Conservation (phyloP, 2,888 invertebrate genomes). For the Lasiommata megera region DNA sequence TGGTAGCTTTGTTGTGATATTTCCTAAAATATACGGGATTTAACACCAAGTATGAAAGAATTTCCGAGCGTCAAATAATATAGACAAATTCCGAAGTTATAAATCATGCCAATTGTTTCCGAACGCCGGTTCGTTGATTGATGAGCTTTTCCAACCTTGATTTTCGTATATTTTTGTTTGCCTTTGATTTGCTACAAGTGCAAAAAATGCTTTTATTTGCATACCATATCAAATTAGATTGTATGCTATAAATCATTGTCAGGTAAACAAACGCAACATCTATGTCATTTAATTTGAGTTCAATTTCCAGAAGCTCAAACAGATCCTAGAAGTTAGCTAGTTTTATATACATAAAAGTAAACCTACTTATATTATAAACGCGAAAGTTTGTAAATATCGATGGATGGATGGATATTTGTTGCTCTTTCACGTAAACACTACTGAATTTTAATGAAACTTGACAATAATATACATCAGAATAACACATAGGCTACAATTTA, state of each 20-base stretch:
- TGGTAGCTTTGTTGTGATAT: neutral
- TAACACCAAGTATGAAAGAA: neutral
- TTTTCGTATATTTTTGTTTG: slow-evolving; percentile 20
- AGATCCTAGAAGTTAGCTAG: too few species aligned
- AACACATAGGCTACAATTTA: too few species aligned
- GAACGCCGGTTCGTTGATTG: slow-evolving; percentile 21
- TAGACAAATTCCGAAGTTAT: slow-evolving; percentile 23
- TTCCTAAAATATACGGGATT: neutral
- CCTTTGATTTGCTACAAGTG: slow-evolving; percentile 12
- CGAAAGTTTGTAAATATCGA: too few species aligned
- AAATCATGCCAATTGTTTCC: slow-evolving; percentile 30
- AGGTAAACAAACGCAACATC: neutral
- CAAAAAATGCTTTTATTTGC: neutral
- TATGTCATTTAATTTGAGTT: too few species aligned
- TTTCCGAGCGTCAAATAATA: slow-evolving; percentile 7
- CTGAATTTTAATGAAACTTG: too few species aligned
- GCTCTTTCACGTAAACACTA: too few species aligned
- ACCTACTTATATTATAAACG: too few species aligned
- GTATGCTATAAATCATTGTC: slow-evolving; percentile 2
- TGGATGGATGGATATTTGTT: too few species aligned
- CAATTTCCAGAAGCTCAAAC: too few species aligned
- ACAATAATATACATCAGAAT: too few species aligned
- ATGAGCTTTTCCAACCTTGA: slow-evolving; percentile 23
- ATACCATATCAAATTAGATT: slow-evolving; percentile 1
- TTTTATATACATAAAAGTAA: too few species aligned